Percentiles rank a stretch among this genome's conserved stretches.
phyloP scores from a whole-genome alignment of 2,888 invertebrate species.

The Oscheius sp. region DNA sequence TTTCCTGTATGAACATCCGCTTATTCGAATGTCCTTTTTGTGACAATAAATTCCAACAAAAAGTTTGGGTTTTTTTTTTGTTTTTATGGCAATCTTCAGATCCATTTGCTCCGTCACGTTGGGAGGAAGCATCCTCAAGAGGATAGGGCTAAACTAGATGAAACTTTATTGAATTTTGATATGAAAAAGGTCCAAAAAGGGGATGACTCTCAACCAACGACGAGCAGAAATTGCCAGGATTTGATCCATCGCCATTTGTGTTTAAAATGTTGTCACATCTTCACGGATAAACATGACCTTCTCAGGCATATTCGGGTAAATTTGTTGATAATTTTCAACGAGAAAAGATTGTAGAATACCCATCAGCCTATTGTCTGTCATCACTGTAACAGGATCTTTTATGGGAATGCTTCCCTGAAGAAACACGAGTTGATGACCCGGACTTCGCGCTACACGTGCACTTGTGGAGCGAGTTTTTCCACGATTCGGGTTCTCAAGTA shows the following conservation, averaged over 20 bases:
- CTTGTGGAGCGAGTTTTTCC: slow-evolving; percentile 34
- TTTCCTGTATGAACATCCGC: slow-evolving; percentile 48
- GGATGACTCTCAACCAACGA: neutral
- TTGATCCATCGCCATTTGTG: slow-evolving; percentile 28
- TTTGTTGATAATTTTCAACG: neutral
- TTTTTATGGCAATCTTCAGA: slow-evolving; percentile 18
- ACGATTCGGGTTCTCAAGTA: slow-evolving; percentile 12
- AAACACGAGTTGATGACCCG: slow-evolving; percentile 41
- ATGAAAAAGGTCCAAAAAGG: neutral
- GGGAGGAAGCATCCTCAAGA: slow-evolving; percentile 41
- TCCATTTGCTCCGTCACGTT: slow-evolving; percentile 46
- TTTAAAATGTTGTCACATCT: slow-evolving; percentile 39
- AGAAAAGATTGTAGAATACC: slow-evolving; percentile 36
- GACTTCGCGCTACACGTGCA: slow-evolving; percentile 22
- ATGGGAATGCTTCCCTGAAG: slow-evolving; percentile 25
- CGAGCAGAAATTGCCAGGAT: neutral
- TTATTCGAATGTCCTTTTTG: slow-evolving; percentile 45
- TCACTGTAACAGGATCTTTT: slow-evolving; percentile 29
- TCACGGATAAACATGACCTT: slow-evolving; percentile 39
- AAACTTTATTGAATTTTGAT: neutral
- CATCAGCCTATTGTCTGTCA: slow-evolving; percentile 32
- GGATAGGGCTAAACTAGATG: neutral
- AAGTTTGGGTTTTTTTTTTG: slow-evolving; percentile 14
- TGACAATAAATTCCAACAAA: slow-evolving; percentile 46
- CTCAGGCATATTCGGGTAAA: slow-evolving; percentile 31